phyloP scores from a whole-genome alignment of 1,140 invertebrate genomes.

The Drosophila ohnishii region DNA sequence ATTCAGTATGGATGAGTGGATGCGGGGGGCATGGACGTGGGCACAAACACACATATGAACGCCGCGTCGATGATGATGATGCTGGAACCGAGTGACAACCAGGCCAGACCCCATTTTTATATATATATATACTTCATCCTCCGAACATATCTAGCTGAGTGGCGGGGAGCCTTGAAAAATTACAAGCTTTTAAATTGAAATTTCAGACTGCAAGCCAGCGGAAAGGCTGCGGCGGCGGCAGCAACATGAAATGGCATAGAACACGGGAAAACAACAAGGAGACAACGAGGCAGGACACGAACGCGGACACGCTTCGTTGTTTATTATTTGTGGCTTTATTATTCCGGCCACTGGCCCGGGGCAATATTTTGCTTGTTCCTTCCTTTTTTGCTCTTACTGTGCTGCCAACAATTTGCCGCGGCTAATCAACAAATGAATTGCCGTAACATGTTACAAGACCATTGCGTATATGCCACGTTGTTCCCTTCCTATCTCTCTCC shows the following conservation, averaged over 20 bases:
- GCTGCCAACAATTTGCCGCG: conserved; percentile 43
- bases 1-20: conserved; percentile 29
- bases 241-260: conserved; percentile 15
- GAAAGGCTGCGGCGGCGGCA: background rate
- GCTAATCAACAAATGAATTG: conserved; percentile 74
- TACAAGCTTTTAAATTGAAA: conserved; percentile 65
- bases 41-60: conserved; percentile 13
- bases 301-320: conserved; percentile 40
- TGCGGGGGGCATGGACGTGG: background rate
- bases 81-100: conserved; percentile 26
- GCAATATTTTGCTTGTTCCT: conserved; percentile 33
- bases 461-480: conserved; percentile 60
- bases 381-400: conserved; percentile 9
- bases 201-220: conserved; percentile 56
- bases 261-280: conserved; percentile 23
- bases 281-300: conserved; percentile 33
- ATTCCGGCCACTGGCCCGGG: conserved; percentile 43
- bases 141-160: conserved; percentile 3
- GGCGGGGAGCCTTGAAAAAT: conserved; percentile 56
- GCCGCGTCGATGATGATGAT: conserved; percentile 22
- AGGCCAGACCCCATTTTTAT: conserved; percentile 6
- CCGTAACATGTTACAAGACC: conserved; percentile 46
- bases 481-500: background rate
- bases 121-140: background rate
- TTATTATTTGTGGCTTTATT: conserved; percentile 63